These are phyloP conservation scores for Liasis olivaceus DNA, from an alignment of 2,797 vertebrate species.

Conservation along the genomic window DNA sequence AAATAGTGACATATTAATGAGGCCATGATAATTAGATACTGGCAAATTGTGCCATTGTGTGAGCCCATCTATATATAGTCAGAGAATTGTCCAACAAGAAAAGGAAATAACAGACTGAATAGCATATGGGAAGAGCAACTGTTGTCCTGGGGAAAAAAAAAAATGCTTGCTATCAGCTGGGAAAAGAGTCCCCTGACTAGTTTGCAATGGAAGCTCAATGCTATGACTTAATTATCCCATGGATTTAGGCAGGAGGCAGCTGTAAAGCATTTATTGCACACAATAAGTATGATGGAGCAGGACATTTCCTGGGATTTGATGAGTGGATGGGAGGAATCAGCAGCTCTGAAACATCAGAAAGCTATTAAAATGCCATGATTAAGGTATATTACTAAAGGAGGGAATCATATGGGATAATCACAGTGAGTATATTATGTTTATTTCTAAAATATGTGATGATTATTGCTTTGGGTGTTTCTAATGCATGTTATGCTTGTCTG, in stretches of 20 bases:
- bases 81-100: background rate
- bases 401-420: background rate
- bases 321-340: background rate
- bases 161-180: background rate
- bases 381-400: background rate
- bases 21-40: constrained; percentile 1
- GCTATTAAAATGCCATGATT: background rate
- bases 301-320: constrained; percentile 16
- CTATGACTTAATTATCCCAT: constrained; percentile 13
- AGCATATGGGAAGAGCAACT: background rate
- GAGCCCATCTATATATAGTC: background rate
- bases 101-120: constrained; percentile 12
- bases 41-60: constrained; percentile 11
- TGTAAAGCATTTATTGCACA: constrained; percentile 21
- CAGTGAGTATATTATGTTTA: background rate
- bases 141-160: background rate
- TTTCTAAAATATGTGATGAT: background rate
- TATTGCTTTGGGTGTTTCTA: background rate
- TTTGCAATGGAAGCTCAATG: background rate
- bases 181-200: background rate
- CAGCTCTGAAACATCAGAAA: background rate
- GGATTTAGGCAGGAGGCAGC: background rate
- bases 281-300: constrained; percentile 1
- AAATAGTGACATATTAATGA: background rate
- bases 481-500: background rate